A percentile compares a stretch with the other conserved stretches of the same genome.
Evolutionary conservation across 2,113 vertebrate species (phyloP).

Genomic region (Arothron firmamentum): DNA sequence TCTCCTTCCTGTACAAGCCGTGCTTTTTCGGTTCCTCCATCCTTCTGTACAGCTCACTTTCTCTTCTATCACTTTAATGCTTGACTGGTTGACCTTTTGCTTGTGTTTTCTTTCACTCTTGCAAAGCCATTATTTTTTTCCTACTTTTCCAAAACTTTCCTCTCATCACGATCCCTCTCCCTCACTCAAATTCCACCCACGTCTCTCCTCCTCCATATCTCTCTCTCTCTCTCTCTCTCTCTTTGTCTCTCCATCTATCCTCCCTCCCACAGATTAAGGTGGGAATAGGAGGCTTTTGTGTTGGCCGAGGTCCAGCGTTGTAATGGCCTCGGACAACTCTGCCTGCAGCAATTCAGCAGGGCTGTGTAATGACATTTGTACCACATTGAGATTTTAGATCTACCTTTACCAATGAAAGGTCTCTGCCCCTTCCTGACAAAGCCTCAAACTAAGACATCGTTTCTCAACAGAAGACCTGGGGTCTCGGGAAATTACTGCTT

Average conservation of each 20-base stretch:
- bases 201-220: conserved; percentile 23
- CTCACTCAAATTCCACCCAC: conserved; percentile 30
- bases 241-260: conserved; percentile 34
- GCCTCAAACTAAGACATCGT: conserved; percentile 33
- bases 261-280: conserved; percentile 62
- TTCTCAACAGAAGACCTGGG: conserved; percentile 6
- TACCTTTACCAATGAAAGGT: conserved; percentile 19
- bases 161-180: conserved; percentile 20
- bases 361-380: conserved; percentile 43
- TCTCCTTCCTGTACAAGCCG: conserved; percentile 43
- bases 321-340: conserved; percentile 41
- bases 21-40: conserved; percentile 31
- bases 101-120: conserved; percentile 22
- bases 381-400: conserved; percentile 30
- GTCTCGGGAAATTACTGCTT: conserved; percentile 11
- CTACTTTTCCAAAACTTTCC: conserved; percentile 15
- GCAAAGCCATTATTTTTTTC: background rate
- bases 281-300: conserved; percentile 61
- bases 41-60: conserved; percentile 27
- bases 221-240: conserved; percentile 7
- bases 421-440: conserved; percentile 21
- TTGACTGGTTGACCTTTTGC: conserved; percentile 31
- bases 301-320: conserved; percentile 57
- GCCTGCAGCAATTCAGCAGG: conserved; percentile 39
- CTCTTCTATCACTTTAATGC: conserved; percentile 24